These are phyloP conservation scores for Eptesicus fuscus DNA, from an alignment of 2,113 vertebrate genomes.

Conservation along the genomic window DNA sequence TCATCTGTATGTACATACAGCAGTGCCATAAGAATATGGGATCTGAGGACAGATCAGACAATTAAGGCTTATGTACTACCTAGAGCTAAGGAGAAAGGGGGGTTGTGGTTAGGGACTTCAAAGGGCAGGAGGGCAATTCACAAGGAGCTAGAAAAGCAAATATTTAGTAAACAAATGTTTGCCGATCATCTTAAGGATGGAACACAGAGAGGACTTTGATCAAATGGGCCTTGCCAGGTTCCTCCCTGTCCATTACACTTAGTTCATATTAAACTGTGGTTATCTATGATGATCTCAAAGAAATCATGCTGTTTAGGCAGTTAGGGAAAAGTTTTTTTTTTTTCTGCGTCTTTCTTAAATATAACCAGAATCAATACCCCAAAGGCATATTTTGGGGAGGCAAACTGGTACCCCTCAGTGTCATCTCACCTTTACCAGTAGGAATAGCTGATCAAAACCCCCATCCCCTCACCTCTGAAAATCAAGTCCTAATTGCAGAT, in stretches of 20 bases:
- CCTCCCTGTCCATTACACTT: not conserved
- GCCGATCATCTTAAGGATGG: not conserved
- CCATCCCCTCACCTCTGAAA: not conserved
- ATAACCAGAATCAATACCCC: not conserved
- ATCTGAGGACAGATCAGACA: not conserved
- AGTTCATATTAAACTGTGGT: not conserved
- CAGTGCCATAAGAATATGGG: not conserved
- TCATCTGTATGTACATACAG: not conserved
- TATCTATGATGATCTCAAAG: not conserved
- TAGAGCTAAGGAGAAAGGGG: not conserved
- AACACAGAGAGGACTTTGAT: not conserved
- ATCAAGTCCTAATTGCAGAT: not conserved
- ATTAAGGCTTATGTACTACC: not conserved
- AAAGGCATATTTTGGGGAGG: not conserved
- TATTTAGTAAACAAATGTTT: not conserved
- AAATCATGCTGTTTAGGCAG: not conserved
- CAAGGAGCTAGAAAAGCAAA: not conserved
- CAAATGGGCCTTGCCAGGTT: not conserved
- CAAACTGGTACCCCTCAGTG: not conserved
- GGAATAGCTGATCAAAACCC: not conserved
- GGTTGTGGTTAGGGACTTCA: not conserved
- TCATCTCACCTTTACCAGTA: not conserved
- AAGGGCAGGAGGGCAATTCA: not conserved
- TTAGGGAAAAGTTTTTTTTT: not conserved
- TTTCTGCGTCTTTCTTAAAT: not conserved